phyloP scores from a whole-genome alignment of 2,797 vertebrate species.

The Macroramphosus scolopax region DNA sequence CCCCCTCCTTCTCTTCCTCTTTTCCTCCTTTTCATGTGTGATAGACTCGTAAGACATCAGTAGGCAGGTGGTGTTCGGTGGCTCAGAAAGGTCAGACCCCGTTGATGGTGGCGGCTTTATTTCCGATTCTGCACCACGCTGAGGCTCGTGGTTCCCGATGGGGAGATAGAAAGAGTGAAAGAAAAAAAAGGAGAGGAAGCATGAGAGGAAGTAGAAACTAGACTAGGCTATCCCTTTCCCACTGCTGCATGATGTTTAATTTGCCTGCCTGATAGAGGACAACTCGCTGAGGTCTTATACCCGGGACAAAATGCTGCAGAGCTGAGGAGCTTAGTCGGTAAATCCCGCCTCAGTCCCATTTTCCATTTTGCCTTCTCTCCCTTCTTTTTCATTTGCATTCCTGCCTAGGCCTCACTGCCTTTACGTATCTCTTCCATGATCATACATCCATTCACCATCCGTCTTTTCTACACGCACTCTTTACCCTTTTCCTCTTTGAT shows the following conservation, averaged over 20 bases:
- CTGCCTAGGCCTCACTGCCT: constrained; percentile 11
- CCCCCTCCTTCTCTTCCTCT: too few species aligned
- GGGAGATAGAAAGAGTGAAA: constrained; percentile 13
- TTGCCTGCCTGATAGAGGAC: constrained; percentile 44
- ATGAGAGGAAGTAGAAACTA: constrained; percentile 15
- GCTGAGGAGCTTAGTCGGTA: constrained; percentile 56
- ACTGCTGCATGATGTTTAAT: constrained; percentile 59
- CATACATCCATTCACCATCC: constrained; percentile 3
- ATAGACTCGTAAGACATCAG: constrained; percentile 60
- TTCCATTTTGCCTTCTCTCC: constrained; percentile 44
- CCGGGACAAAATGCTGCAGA: constrained; percentile 50
- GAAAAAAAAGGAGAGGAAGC: constrained; percentile 3
- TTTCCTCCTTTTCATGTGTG: constrained; percentile 22
- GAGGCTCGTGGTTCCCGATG: constrained; percentile 7
- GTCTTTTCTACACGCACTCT: constrained; percentile 5
- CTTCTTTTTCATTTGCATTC: constrained; percentile 48
- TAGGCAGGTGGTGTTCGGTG: constrained; percentile 53
- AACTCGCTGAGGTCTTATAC: constrained; percentile 39
- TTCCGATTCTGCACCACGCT: constrained; percentile 51
- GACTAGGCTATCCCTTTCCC: constrained; percentile 19
- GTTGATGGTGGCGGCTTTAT: constrained; percentile 59
- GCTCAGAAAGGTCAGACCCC: constrained; percentile 64
- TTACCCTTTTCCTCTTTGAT: constrained; percentile 7
- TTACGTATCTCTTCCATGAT: constrained; percentile 6
- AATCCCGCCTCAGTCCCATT: constrained; percentile 52